These are phyloP conservation scores for Aeoliscus strigatus DNA, from an alignment of 2,797 vertebrate species.

Conservation along the genomic window DNA sequence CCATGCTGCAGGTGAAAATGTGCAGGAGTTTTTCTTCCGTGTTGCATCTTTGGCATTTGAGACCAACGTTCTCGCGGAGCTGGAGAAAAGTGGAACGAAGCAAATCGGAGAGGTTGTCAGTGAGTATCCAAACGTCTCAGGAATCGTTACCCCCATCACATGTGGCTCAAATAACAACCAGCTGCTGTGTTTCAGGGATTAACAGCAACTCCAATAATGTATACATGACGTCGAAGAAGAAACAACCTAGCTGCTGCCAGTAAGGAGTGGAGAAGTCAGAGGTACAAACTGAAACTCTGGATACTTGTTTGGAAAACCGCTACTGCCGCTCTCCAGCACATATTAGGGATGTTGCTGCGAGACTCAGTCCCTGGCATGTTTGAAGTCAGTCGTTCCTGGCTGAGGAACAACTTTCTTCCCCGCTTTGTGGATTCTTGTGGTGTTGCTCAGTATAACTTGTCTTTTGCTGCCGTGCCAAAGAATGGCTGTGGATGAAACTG, in stretches of 20 bases:
- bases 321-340: slow-evolving; percentile 29
- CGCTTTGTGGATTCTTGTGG: slow-evolving; percentile 49
- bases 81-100: slow-evolving; percentile 81
- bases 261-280: slow-evolving; percentile 47
- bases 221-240: slow-evolving; percentile 78
- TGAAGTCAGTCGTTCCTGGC: slow-evolving; percentile 54
- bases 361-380: slow-evolving; percentile 17
- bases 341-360: slow-evolving; percentile 35
- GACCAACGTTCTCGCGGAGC: slow-evolving; percentile 83
- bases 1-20: slow-evolving; percentile 83
- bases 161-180: too few relatives aligned
- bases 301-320: slow-evolving; percentile 18
- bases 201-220: slow-evolving; percentile 79
- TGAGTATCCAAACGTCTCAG: too few relatives aligned
- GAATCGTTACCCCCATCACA: too few relatives aligned
- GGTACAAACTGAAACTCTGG: slow-evolving; percentile 30
- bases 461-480: slow-evolving; percentile 30
- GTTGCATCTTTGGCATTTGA: slow-evolving; percentile 92
- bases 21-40: slow-evolving; percentile 89
- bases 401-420: slow-evolving; percentile 30
- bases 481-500: slow-evolving; percentile 18
- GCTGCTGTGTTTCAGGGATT: slow-evolving; percentile 73
- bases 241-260: slow-evolving; percentile 84
- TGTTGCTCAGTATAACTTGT: slow-evolving; percentile 21
- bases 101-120: slow-evolving; percentile 81